Conservation (phyloP, 2,888 invertebrate species). For the Brachyptera risi region DNA sequence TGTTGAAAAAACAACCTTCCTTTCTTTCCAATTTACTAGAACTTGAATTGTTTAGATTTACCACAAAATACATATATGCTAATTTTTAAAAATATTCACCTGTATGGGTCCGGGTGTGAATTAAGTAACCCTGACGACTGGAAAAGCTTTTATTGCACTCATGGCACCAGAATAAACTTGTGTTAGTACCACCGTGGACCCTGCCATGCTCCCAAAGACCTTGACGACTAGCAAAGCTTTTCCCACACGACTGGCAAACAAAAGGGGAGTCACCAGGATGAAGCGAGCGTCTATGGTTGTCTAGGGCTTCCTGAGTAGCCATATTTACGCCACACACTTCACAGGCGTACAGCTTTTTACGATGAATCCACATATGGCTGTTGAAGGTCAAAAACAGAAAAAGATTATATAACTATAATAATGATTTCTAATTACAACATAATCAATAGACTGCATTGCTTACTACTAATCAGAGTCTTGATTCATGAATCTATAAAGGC, state of each 20-base stretch:
- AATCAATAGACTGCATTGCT: too few species aligned
- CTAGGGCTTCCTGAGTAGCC: conserved; percentile 44
- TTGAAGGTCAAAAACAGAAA: too few species aligned
- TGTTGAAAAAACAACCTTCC: too few species aligned
- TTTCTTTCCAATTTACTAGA: too few species aligned
- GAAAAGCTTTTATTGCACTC: conserved; percentile 24
- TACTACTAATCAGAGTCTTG: too few species aligned
- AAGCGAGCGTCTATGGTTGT: conserved; percentile 37
- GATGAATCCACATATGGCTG: conserved; percentile 48
- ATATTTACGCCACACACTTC: conserved; percentile 46
- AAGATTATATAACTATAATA: too few species aligned
- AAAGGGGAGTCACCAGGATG: conserved; percentile 47
- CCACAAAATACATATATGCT: too few species aligned
- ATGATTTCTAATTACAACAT: too few species aligned
- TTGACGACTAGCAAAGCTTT: conserved; percentile 15
- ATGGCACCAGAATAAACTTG: conserved; percentile 16
- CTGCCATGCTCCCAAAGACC: conserved; percentile 24
- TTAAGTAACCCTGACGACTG: conserved; percentile 58
- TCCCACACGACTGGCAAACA: conserved; percentile 46
- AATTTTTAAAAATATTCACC: too few species aligned
- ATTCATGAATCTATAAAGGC: too few species aligned
- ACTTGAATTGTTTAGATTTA: too few species aligned
- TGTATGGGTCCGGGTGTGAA: conserved; percentile 81
- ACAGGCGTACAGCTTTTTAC: conserved; percentile 46
- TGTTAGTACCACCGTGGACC: conserved; percentile 3